Percentiles rank a stretch among this genome's conserved stretches.
These are phyloP conservation scores for Ochotona curzoniae DNA, from an alignment of 2,113 vertebrate species.

Conservation along the genomic window DNA sequence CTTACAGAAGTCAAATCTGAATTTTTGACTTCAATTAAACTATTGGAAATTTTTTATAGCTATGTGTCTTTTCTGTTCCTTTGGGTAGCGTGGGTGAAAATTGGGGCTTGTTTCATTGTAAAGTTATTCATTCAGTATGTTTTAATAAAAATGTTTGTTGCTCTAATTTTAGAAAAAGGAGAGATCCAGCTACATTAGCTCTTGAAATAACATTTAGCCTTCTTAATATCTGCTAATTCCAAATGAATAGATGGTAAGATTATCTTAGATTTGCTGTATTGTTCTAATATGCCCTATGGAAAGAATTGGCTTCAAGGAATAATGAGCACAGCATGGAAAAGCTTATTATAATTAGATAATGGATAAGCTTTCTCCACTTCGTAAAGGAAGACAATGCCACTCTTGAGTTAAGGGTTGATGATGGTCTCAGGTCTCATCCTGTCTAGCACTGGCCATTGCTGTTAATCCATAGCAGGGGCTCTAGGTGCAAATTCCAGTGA, in stretches of 20 bases:
- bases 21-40: neutral
- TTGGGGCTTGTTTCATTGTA: neutral
- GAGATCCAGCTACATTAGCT: neutral
- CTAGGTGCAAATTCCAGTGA: neutral
- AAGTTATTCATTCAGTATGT: neutral
- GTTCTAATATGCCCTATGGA: neutral
- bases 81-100: neutral
- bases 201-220: conserved; percentile 41
- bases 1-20: conserved; percentile 25
- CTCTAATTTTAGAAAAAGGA: neutral
- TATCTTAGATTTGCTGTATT: neutral
- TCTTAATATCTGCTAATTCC: conserved; percentile 31
- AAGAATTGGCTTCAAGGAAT: conserved; percentile 12
- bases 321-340: neutral
- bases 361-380: neutral
- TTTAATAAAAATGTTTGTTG: neutral
- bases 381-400: neutral
- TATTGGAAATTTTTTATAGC: conserved; percentile 38
- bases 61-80: neutral
- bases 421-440: neutral
- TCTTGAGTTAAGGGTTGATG: neutral
- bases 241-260: neutral
- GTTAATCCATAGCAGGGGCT: neutral
- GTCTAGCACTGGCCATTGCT: neutral
- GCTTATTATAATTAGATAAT: neutral